Evolutionary conservation across 2,888 invertebrate genomes (phyloP).

Genomic region (Pocota personata): DNA sequence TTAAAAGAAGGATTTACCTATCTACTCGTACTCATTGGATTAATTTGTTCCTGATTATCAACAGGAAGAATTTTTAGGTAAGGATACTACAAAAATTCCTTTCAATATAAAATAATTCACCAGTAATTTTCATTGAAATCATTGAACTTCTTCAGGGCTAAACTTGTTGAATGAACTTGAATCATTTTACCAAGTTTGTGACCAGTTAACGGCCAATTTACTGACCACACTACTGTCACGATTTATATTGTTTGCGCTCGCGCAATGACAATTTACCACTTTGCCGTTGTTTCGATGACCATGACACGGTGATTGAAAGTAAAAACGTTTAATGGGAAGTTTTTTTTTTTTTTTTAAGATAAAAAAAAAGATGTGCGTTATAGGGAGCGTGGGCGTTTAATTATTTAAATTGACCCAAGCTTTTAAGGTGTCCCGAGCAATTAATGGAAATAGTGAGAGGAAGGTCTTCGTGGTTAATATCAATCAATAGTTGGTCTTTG

Average conservation of each 20-base stretch:
- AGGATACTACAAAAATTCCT: background rate
- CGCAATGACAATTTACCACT: constrained; percentile 63
- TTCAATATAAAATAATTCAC: background rate
- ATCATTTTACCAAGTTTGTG: constrained; percentile 21
- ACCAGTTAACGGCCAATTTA: constrained; percentile 45
- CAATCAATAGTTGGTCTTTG: background rate
- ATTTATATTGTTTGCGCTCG: constrained; percentile 38
- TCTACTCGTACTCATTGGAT: constrained; percentile 61
- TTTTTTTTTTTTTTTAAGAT: background rate
- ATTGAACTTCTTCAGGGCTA: constrained; percentile 60
- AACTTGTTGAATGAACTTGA: constrained; percentile 61
- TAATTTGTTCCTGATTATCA: constrained; percentile 15
- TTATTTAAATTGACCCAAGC: background rate
- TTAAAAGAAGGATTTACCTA: constrained; percentile 8
- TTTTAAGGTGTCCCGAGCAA: constrained; percentile 31
- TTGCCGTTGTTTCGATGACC: constrained; percentile 32
- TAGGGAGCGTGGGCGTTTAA: constrained; percentile 29
- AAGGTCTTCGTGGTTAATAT: constrained; percentile 12
- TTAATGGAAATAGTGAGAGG: constrained; percentile 20
- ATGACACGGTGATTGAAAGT: constrained; percentile 53
- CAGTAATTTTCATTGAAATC: background rate
- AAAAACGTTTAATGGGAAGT: constrained; percentile 10
- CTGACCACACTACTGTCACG: constrained; percentile 53
- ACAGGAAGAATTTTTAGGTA: constrained; percentile 41
- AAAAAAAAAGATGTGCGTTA: constrained; percentile 19